phyloP scores from a whole-genome alignment of 2,888 invertebrate genomes.

The Helobdella robusta region DNA sequence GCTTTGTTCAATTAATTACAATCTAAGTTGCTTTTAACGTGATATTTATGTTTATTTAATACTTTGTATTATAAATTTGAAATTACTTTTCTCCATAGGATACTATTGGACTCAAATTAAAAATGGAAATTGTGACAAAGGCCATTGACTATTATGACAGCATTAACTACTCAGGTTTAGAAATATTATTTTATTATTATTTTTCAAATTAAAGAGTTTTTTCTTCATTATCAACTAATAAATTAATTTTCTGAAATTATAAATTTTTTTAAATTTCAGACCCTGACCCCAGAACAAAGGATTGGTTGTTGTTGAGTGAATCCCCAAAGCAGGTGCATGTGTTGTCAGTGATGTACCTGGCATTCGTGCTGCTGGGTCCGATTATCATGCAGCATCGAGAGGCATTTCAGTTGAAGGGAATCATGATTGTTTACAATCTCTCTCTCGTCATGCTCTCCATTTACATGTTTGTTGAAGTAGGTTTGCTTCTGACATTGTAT shows the following conservation, averaged over 20 bases:
- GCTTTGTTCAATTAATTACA: too few relatives aligned
- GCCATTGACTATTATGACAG: slow-evolving; percentile 20
- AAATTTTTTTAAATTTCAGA: not conserved
- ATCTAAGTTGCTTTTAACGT: too few relatives aligned
- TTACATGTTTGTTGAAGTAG: slow-evolving; percentile 70
- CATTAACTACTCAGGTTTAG: slow-evolving; percentile 21
- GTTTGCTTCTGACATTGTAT: not conserved
- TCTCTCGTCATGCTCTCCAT: slow-evolving; percentile 71
- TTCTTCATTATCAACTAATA: not conserved
- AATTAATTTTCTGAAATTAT: not conserved
- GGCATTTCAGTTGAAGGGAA: slow-evolving; percentile 65
- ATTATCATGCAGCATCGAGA: slow-evolving; percentile 67
- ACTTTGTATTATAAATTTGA: too few relatives aligned
- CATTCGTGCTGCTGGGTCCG: slow-evolving; percentile 66
- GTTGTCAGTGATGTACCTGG: slow-evolving; percentile 41
- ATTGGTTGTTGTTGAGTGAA: slow-evolving; percentile 43
- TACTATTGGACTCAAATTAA: too few relatives aligned
- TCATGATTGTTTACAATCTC: slow-evolving; percentile 74
- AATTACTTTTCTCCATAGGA: too few relatives aligned
- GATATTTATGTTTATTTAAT: too few relatives aligned
- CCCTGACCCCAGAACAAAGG: slow-evolving; percentile 44
- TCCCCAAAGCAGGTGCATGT: slow-evolving; percentile 44
- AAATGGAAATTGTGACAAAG: too few relatives aligned
- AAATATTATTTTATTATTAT: not conserved
- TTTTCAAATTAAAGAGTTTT: not conserved